These are phyloP conservation scores for Halictus quadricinctus DNA, from an alignment of 2,888 invertebrate species.

Conservation along the genomic window DNA sequence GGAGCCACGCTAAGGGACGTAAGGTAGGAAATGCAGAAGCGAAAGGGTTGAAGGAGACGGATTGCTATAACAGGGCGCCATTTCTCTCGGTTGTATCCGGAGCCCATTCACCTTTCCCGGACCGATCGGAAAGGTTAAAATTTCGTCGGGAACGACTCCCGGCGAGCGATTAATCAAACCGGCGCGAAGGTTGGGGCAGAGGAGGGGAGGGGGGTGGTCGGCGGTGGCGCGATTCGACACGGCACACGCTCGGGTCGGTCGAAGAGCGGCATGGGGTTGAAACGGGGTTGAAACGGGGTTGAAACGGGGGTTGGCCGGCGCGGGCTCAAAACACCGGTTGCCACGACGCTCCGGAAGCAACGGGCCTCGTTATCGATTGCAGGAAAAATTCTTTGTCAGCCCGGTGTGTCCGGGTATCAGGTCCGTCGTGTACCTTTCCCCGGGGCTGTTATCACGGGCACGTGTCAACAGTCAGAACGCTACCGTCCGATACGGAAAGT, in stretches of 20 bases:
- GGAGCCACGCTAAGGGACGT: too few relatives aligned
- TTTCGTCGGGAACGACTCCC: background rate
- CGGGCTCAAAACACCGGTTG: slow-evolving; percentile 50
- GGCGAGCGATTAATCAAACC: background rate
- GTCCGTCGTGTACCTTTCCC: slow-evolving; percentile 19
- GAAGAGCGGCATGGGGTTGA: slow-evolving; percentile 28
- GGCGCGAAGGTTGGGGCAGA: background rate
- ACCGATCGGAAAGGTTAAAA: slow-evolving; percentile 3
- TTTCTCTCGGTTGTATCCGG: background rate
- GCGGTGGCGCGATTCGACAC: slow-evolving; percentile 9
- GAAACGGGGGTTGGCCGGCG: slow-evolving; percentile 13
- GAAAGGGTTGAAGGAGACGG: background rate
- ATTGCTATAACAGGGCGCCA: background rate
- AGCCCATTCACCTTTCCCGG: background rate
- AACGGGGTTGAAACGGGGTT: slow-evolving; percentile 22
- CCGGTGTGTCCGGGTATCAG: slow-evolving; percentile 16
- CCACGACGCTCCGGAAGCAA: slow-evolving; percentile 50
- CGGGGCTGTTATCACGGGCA: slow-evolving; percentile 39
- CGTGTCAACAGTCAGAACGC: slow-evolving; percentile 30
- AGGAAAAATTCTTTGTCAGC: slow-evolving; percentile 59
- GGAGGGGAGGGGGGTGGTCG: background rate
- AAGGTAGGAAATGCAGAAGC: background rate
- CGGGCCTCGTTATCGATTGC: slow-evolving; percentile 55
- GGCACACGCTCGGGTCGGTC: background rate
- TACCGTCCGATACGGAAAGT: slow-evolving; percentile 11